A percentile compares a stretch with the other conserved stretches of the same genome.
phyloP scores from a whole-genome alignment of 2,797 vertebrate species.

The Pseudocheirus occidentalis region DNA sequence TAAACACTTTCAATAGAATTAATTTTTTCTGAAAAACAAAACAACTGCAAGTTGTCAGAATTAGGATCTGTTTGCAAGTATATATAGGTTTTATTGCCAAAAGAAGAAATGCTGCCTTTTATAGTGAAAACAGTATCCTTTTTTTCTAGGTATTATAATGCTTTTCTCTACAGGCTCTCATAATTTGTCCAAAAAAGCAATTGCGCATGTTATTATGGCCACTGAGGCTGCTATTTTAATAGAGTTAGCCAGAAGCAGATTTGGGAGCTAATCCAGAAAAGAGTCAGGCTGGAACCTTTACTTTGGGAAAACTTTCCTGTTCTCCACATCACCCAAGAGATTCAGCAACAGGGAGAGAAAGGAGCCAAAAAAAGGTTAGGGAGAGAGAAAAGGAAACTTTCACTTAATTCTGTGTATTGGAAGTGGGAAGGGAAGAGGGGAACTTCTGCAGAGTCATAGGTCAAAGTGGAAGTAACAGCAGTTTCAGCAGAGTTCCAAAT shows the following conservation, averaged over 20 bases:
- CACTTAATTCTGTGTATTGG: neutral
- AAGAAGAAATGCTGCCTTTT: neutral
- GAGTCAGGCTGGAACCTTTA: neutral
- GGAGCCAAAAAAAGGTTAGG: neutral
- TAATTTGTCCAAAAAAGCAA: neutral
- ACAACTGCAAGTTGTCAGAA: slow-evolving; percentile 5
- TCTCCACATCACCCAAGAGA: neutral
- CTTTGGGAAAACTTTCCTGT: neutral
- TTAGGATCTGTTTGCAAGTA: neutral
- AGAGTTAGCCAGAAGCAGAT: neutral
- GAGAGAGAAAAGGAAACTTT: neutral
- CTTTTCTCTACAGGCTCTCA: neutral
- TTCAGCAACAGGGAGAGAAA: neutral
- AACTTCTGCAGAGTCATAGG: neutral
- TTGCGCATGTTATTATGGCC: neutral
- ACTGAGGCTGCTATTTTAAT: neutral
- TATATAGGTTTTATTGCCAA: neutral
- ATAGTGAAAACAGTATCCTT: neutral
- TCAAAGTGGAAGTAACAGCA: neutral
- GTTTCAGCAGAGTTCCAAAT: neutral
- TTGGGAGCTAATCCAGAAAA: neutral
- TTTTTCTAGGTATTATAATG: neutral
- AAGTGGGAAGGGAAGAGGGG: no score
- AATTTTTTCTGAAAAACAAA: slow-evolving; percentile 16
- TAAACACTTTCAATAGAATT: slow-evolving; percentile 30